Conservation (phyloP, 1,140 invertebrate genomes). For the Drosophila erecta region DNA sequence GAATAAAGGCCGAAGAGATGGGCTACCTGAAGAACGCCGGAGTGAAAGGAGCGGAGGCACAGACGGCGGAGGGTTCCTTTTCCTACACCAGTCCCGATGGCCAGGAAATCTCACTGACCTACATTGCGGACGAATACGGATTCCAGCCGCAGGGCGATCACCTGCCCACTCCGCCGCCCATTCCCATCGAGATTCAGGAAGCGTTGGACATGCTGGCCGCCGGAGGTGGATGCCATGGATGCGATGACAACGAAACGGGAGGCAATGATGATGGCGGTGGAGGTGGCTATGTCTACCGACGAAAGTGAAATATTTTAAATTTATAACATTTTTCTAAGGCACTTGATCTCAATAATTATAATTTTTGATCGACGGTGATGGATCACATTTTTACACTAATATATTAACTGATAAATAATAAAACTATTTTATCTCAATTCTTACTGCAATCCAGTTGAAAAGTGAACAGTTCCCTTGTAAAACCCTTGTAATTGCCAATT, state of each 20-base stretch:
- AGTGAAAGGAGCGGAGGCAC: conserved; percentile 86
- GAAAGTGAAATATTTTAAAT: conserved; percentile 21
- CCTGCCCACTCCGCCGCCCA: conserved; percentile 91
- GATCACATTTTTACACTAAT: no score
- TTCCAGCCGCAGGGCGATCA: conserved; percentile 91
- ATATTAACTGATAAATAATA: no score
- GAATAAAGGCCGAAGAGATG: conserved; percentile 88
- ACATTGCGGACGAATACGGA: conserved; percentile 92
- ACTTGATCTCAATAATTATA: neutral
- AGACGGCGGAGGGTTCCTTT: conserved; percentile 89
- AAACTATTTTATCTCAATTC: no score
- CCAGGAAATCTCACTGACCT: conserved; percentile 88
- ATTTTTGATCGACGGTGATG: no score
- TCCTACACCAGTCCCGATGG: conserved; percentile 91
- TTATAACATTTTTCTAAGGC: neutral
- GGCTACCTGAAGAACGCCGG: conserved; percentile 89
- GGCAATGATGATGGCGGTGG: conserved; percentile 61
- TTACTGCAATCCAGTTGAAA: no score
- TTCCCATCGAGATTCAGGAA: conserved; percentile 92
- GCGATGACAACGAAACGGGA: conserved; percentile 85
- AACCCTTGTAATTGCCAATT: conserved; percentile 19
- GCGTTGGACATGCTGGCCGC: conserved; percentile 91
- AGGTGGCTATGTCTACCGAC: conserved; percentile 60
- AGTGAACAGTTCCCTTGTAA: no score
- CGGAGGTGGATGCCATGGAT: conserved; percentile 85